Percentiles rank a stretch among this genome's conserved stretches.
Conservation (phyloP, 1,140 invertebrate species). For the Phymastichus coffea region DNA sequence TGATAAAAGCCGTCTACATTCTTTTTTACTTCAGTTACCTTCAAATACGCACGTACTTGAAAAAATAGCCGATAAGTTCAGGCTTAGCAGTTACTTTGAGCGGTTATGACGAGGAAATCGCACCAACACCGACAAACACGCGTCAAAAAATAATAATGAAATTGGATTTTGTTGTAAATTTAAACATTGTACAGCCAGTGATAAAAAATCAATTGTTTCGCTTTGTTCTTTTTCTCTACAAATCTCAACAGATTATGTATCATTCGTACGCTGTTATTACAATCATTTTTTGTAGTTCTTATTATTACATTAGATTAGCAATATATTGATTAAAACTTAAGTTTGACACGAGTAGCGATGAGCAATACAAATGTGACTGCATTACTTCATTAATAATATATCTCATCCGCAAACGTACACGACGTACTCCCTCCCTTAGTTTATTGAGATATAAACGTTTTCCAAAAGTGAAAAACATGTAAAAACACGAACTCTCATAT, state of each 20-base stretch:
- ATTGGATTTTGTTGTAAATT: constrained; percentile 56
- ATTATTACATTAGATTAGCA: constrained; percentile 45
- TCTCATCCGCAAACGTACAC: constrained; percentile 21
- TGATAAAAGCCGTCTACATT: constrained; percentile 24
- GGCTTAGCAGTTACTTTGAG: constrained; percentile 4
- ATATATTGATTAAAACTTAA: constrained; percentile 25
- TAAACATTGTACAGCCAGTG: constrained; percentile 53
- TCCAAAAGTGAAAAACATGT: constrained; percentile 54
- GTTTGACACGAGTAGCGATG: constrained; percentile 50
- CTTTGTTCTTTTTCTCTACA: constrained; percentile 46
- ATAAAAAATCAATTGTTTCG: constrained; percentile 50
- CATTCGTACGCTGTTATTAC: constrained; percentile 51
- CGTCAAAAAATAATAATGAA: constrained; percentile 46
- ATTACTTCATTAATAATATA: constrained; percentile 32
- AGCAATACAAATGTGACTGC: constrained; percentile 46
- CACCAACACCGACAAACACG: constrained; percentile 14
- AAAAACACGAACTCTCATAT: constrained; percentile 52
- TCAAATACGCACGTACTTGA: constrained; percentile 10
- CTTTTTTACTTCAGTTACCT: constrained; percentile 13
- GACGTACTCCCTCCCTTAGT: constrained; percentile 23
- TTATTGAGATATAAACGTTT: constrained; percentile 45
- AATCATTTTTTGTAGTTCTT: constrained; percentile 55
- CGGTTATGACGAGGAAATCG: constrained; percentile 14
- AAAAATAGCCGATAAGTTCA: not conserved
- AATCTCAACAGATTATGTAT: constrained; percentile 47